A percentile compares a stretch with the other conserved stretches of the same genome.
These are phyloP conservation scores for Acrocephalus arundinaceus DNA, from an alignment of 2,113 vertebrate genomes.

Conservation along the genomic window DNA sequence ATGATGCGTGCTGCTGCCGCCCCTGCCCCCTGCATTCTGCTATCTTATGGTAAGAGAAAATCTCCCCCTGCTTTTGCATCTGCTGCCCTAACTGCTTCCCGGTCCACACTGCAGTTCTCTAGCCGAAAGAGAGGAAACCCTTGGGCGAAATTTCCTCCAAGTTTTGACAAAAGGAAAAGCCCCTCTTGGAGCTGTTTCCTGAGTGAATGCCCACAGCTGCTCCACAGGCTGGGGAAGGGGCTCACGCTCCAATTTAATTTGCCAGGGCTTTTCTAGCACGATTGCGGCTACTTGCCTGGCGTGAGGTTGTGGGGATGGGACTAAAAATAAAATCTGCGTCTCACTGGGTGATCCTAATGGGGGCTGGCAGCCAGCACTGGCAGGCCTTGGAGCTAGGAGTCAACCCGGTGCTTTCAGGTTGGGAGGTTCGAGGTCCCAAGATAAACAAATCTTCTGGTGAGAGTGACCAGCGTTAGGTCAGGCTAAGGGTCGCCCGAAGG, in stretches of 20 bases:
- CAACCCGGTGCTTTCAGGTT: conserved; percentile 28
- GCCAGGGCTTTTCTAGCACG: neutral
- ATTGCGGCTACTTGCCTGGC: fast-evolving
- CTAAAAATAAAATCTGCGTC: conserved; percentile 39
- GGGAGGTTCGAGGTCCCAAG: conserved; percentile 71
- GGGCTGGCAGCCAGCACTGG: conserved; percentile 31
- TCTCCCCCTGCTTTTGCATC: neutral
- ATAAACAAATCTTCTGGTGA: conserved; percentile 84
- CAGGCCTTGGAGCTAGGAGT: conserved; percentile 56
- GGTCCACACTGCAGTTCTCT: fast-evolving
- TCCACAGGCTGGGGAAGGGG: neutral
- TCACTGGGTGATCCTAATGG: neutral
- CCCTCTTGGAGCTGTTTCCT: fast-evolving
- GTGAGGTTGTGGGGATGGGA: neutral
- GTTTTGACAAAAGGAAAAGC: neutral
- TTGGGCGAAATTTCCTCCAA: neutral
- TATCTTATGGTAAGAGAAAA: neutral
- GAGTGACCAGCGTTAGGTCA: conserved; percentile 84
- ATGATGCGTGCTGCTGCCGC: neutral
- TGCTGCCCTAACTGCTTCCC: neutral
- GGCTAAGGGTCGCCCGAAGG: conserved; percentile 84
- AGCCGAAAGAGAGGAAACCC: neutral
- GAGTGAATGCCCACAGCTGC: neutral
- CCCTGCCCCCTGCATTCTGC: neutral
- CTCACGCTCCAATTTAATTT: neutral